A percentile compares a stretch with the other conserved stretches of the same genome.
Evolutionary conservation across 2,888 invertebrate genomes (phyloP).

Genomic region (Azorinus chamasolen): DNA sequence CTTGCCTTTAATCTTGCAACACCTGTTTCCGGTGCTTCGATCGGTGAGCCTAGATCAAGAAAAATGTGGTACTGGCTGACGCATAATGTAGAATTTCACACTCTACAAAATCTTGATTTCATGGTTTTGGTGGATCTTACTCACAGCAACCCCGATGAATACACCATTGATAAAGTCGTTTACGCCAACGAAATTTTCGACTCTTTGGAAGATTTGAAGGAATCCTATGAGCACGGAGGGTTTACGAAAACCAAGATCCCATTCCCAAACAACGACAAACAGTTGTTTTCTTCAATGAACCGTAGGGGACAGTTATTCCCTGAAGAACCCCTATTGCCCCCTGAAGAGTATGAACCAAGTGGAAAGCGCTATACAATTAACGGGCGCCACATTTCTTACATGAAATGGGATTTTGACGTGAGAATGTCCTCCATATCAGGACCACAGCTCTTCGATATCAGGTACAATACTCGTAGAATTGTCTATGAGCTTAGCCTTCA

Average conservation of each 20-base stretch:
- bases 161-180: constrained; percentile 66
- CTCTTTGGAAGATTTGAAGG: constrained; percentile 62
- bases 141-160: constrained; percentile 62
- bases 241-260: constrained; percentile 39
- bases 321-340: constrained; percentile 61
- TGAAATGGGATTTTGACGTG: constrained; percentile 81
- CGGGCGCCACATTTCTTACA: constrained; percentile 76
- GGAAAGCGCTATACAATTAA: constrained; percentile 80
- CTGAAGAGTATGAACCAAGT: constrained; percentile 75
- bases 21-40: constrained; percentile 64
- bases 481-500: constrained; percentile 81
- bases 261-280: constrained; percentile 33
- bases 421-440: constrained; percentile 77
- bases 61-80: constrained; percentile 72
- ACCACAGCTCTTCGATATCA: constrained; percentile 75
- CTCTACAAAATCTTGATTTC: constrained; percentile 77
- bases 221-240: constrained; percentile 51
- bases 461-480: constrained; percentile 75
- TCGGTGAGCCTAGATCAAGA: constrained; percentile 58
- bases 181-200: constrained; percentile 69
- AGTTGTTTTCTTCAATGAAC: constrained; percentile 54
- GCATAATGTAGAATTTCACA: constrained; percentile 70
- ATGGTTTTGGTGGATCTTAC: constrained; percentile 72
- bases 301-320: constrained; percentile 63
- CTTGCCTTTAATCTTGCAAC: constrained; percentile 67